Evolutionary conservation across 2,113 vertebrate species (phyloP).

Genomic region (Malaclemys terrapin): DNA sequence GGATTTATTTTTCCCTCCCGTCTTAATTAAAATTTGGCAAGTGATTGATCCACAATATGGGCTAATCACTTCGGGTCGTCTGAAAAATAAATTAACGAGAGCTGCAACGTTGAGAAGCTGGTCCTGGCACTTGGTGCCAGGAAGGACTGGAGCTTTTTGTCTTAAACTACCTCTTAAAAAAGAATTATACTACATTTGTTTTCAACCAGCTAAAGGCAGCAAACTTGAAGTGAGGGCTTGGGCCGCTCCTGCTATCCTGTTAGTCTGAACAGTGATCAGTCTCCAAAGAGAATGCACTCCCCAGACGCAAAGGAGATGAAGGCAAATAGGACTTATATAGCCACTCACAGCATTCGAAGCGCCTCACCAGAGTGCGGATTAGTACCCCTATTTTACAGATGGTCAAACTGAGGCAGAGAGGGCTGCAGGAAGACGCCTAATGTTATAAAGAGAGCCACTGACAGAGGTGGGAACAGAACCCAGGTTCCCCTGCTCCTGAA

Average conservation of each 20-base stretch:
- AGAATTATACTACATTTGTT: conserved; percentile 34
- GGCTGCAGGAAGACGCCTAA: not conserved
- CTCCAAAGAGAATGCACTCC: conserved; percentile 24
- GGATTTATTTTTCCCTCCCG: conserved; percentile 70
- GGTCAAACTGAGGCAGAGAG: not conserved
- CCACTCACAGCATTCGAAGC: not conserved
- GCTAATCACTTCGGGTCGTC: conserved; percentile 74
- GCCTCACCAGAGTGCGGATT: not conserved
- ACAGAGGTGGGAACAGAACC: not conserved
- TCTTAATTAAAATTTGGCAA: conserved; percentile 81
- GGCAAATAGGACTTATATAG: not conserved
- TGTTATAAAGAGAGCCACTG: not conserved
- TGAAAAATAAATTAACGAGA: conserved; percentile 73
- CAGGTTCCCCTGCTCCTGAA: not conserved
- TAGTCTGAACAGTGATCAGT: conserved; percentile 35
- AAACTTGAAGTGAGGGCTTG: conserved; percentile 47
- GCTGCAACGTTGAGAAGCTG: conserved; percentile 57
- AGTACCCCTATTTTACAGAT: not conserved
- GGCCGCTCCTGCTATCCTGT: conserved; percentile 58
- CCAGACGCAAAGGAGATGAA: conserved; percentile 2
- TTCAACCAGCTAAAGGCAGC: conserved; percentile 52
- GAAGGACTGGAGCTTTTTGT: conserved; percentile 64
- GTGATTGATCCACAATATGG: conserved; percentile 73
- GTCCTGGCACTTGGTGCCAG: conserved; percentile 63
- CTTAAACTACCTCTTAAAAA: conserved; percentile 71